Conservation (phyloP, 2,113 vertebrate genomes). For the Oreamnos americanus region DNA sequence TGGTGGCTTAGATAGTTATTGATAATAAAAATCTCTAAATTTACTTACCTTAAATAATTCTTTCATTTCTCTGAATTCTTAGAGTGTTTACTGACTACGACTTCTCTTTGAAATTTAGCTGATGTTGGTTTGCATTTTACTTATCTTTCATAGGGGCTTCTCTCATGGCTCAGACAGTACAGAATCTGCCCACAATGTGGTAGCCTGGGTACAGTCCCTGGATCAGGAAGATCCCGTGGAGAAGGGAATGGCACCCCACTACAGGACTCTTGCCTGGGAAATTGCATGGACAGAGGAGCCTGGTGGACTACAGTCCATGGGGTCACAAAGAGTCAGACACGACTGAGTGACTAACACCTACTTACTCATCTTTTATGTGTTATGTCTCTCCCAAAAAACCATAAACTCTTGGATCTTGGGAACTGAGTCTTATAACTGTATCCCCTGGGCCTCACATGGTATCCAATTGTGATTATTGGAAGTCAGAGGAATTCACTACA, state of each 20-base stretch:
- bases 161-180: background rate
- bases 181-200: background rate
- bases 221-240: background rate
- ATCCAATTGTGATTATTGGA: background rate
- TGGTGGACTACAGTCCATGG: background rate
- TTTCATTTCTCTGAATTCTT: background rate
- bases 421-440: background rate
- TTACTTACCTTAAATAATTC: background rate
- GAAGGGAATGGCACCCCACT: background rate
- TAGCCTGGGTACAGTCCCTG: background rate
- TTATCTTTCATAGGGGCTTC: background rate
- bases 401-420: background rate
- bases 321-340: background rate
- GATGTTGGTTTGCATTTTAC: background rate
- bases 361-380: background rate
- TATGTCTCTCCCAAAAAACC: background rate
- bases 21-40: background rate
- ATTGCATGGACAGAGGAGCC: background rate
- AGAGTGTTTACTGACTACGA: background rate
- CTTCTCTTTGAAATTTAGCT: background rate
- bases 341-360: background rate
- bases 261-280: background rate
- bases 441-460: background rate
- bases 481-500: background rate
- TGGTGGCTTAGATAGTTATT: background rate